Evolutionary conservation across 2,113 vertebrate genomes (phyloP), one percentile per base, ranked within the genome.

Genomic region (Mirza zaza): DNA sequence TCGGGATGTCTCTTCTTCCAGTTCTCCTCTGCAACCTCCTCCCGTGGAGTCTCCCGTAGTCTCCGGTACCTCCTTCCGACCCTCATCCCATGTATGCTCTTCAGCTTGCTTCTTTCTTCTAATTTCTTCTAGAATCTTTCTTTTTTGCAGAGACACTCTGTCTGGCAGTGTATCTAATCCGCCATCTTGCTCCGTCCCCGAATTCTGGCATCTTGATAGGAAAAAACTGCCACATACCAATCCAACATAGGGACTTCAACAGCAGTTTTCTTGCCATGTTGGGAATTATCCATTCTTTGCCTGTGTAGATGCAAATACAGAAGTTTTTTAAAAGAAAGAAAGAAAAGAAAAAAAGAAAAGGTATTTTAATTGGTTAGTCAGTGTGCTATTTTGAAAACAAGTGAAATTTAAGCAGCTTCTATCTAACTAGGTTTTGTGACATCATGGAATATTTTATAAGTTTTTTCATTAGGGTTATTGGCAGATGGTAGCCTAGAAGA

Each of bases 141-240:
- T 45, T 45, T 45, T 45, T 45, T 45, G 45, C 45, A 45, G 45
- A 45, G 45, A 45, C 8, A 45, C 45, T 45, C 45, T 45, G 45
- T 45, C 45, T 45, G 45, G 45, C 8, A 8, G 45, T 45, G 8
- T 45, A 45, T 45, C 45, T 45, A 6, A 45, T 45, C 45, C 8
- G 45, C 45, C 45, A 45, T 45, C 45, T 45, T 45, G 45, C 45
- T 45, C 45, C 45, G 7, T 8, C 45, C 45, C 45, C 79, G 52
- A 94, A 87, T 87, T 80, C 61, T 52, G 21, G 45, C 36, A 81
- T 92, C 93, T 94, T 95, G 81, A 87, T 84, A 73, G 59, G 52
- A 34, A 59, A 84, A 77, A 90, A 29, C 7, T 82, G 48, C 59
- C 70, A 95, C 34, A 80, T 80, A 80, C 2, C 17, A 92, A 87